These are phyloP conservation scores for Spinus olivaceus DNA, from an alignment of 2,797 vertebrate species.

Conservation along the genomic window DNA sequence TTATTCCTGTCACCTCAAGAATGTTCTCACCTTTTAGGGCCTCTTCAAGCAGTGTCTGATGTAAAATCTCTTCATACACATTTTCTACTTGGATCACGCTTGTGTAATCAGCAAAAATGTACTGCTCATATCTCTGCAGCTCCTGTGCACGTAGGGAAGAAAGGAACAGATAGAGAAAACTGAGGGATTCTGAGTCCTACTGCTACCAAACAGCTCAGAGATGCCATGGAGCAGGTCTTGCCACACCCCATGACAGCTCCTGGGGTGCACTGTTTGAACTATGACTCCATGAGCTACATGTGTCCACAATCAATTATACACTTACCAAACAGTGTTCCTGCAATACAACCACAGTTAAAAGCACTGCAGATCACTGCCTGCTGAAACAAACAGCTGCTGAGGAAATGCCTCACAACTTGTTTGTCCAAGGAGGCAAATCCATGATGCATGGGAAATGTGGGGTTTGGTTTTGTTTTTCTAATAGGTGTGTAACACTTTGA, in stretches of 20 bases:
- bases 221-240: background rate
- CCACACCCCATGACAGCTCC: background rate
- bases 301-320: background rate
- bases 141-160: conserved; percentile 72
- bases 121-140: conserved; percentile 84
- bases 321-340: background rate
- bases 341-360: background rate
- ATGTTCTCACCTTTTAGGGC: conserved; percentile 81
- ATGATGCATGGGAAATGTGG: accelerated
- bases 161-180: background rate
- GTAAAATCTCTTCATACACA: conserved; percentile 87
- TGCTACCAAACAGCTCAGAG: background rate
- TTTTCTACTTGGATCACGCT: conserved; percentile 88
- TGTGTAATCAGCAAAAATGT: conserved; percentile 82
- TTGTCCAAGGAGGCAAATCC: conserved; percentile 32
- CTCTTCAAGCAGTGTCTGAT: conserved; percentile 83
- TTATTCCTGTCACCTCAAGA: background rate
- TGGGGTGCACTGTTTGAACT: background rate
- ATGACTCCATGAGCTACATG: background rate
- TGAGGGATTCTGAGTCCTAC: background rate
- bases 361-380: background rate
- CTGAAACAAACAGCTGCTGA: background rate
- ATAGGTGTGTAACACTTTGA: background rate
- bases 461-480: conserved; percentile 25
- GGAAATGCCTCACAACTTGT: background rate